Evolutionary conservation across 2,888 invertebrate genomes (phyloP).

Genomic region (Hypomecis atomaria): DNA sequence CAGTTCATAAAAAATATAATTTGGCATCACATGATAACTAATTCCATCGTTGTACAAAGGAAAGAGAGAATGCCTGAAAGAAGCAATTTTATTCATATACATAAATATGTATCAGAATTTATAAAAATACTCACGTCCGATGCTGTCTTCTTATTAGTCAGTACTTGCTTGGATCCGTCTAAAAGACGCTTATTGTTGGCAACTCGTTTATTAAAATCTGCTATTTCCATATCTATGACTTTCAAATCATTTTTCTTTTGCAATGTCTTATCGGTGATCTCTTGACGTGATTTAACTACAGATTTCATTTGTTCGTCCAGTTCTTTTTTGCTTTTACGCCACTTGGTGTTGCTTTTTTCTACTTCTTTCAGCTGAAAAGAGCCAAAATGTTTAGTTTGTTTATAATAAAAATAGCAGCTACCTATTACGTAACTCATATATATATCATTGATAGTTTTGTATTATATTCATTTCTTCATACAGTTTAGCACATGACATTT

Average conservation of each 20-base stretch:
- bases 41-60: no score
- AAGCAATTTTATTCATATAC: no score
- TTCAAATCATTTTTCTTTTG: constrained; percentile 67
- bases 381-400: constrained; percentile 11
- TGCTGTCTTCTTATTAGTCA: constrained; percentile 53
- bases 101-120: neutral
- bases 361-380: constrained; percentile 59
- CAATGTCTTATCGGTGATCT: constrained; percentile 60
- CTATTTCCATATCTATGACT: constrained; percentile 62
- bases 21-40: no score
- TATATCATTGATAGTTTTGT: neutral
- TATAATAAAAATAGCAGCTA: neutral
- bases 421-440: neutral
- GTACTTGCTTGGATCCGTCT: constrained; percentile 48
- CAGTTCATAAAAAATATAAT: no score
- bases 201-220: constrained; percentile 58
- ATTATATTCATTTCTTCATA: no score
- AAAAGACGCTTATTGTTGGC: constrained; percentile 57
- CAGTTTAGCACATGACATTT: no score
- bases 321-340: constrained; percentile 71
- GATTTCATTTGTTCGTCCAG: constrained; percentile 62
- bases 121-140: constrained; percentile 60
- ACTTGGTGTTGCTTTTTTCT: constrained; percentile 62
- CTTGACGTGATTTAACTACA: constrained; percentile 57
- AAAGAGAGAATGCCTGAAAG: no score